These are phyloP conservation scores for Myotis yumanensis DNA, from an alignment of 2,113 vertebrate species.

Conservation along the genomic window DNA sequence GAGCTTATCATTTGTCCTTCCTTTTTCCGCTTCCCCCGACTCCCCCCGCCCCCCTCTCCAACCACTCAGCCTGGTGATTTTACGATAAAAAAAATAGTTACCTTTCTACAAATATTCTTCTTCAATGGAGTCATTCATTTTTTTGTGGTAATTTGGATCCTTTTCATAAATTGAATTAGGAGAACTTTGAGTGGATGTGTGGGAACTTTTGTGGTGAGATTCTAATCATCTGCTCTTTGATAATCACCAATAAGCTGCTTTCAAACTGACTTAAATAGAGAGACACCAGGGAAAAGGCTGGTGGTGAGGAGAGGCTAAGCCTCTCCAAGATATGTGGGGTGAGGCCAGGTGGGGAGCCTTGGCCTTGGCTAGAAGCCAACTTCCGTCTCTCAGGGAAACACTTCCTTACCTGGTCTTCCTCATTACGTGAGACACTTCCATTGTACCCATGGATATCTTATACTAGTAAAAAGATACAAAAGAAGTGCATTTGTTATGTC, in stretches of 20 bases:
- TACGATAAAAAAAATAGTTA: neutral
- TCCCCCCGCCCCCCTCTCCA: no score
- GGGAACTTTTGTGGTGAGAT: neutral
- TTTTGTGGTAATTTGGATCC: neutral
- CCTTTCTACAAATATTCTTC: neutral
- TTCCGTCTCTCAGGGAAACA: neutral
- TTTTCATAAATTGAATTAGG: constrained; percentile 23
- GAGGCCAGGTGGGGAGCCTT: neutral
- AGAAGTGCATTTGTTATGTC: neutral
- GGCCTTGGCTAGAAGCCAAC: fast-evolving
- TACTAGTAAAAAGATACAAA: neutral
- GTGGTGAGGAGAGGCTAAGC: neutral
- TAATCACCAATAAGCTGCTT: neutral
- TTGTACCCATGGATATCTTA: neutral
- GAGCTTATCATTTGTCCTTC: neutral
- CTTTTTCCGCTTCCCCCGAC: neutral
- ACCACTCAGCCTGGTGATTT: neutral
- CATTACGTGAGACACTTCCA: neutral
- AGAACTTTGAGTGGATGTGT: neutral
- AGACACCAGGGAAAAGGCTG: neutral
- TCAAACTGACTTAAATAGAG: neutral
- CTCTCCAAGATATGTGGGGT: neutral
- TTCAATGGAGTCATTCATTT: neutral
- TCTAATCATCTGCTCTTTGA: neutral
- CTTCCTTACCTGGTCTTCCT: neutral